Conservation (phyloP, 2,113 vertebrate species). For the Atherinomorus stipes region DNA sequence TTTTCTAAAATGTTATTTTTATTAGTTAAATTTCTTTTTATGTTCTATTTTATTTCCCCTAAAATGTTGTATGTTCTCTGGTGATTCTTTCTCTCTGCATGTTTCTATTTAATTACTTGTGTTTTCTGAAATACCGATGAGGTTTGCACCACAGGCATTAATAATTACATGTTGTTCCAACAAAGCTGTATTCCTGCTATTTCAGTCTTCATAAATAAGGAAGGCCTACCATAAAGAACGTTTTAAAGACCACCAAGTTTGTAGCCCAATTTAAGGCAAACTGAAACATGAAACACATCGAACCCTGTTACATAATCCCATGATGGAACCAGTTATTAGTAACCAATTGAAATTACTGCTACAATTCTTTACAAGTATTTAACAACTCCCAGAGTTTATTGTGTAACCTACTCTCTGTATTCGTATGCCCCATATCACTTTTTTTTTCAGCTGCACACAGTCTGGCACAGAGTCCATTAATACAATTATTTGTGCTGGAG, state of each 20-base stretch:
- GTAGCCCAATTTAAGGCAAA: not conserved
- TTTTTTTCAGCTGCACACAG: conserved; percentile 21
- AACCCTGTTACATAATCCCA: not conserved
- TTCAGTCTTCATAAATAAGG: not conserved
- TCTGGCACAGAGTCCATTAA: conserved; percentile 23
- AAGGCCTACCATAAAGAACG: not conserved
- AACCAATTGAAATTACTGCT: not conserved
- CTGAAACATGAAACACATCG: not conserved
- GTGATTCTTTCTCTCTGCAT: too few species aligned
- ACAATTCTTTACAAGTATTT: not conserved
- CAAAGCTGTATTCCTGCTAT: not conserved
- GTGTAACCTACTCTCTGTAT: conserved; percentile 2
- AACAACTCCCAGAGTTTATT: conserved; percentile 1
- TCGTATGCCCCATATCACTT: not conserved
- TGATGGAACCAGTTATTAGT: not conserved
- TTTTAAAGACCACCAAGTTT: too few species aligned
- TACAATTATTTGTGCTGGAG: conserved; percentile 31
- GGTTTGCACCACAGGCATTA: too few species aligned
- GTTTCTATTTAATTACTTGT: too few species aligned
- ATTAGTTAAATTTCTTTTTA: too few species aligned
- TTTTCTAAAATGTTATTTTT: not conserved
- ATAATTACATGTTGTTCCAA: too few species aligned
- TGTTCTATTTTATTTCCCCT: too few species aligned
- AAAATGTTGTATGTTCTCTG: too few species aligned
- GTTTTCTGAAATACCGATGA: too few species aligned